Conservation (phyloP, 2,113 vertebrate genomes). For the Pionites leucogaster region DNA sequence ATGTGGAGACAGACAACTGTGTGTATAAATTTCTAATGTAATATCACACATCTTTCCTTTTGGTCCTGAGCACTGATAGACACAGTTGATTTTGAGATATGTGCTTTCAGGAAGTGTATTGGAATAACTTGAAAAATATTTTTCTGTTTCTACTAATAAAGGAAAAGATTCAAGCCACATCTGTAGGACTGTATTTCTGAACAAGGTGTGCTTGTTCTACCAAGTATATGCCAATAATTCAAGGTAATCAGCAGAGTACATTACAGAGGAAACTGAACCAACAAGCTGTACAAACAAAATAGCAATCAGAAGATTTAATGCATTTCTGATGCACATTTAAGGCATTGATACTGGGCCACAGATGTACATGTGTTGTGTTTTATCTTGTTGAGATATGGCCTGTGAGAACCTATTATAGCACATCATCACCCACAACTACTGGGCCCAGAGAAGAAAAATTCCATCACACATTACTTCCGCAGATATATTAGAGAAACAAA, state of each 20-base stretch:
- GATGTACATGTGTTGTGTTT: conserved; percentile 98
- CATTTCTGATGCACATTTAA: conserved; percentile 99
- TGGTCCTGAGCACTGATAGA: not conserved
- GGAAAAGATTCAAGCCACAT: conserved; percentile 59
- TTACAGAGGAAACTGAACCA: conserved; percentile 86
- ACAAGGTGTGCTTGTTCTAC: conserved; percentile 79
- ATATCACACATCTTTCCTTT: not conserved
- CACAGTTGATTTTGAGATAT: not conserved
- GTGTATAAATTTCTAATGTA: not conserved
- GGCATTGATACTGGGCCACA: conserved; percentile 93
- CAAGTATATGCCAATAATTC: conserved; percentile 83
- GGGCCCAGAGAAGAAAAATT: conserved; percentile 85
- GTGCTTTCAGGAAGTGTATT: not conserved
- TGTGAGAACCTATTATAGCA: conserved; percentile 95
- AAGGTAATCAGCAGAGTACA: conserved; percentile 85
- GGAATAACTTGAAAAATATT: conserved; percentile 16
- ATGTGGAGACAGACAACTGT: not conserved
- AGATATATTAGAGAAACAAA: conserved; percentile 99
- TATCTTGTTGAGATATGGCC: conserved; percentile 96
- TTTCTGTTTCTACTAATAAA: conserved; percentile 53
- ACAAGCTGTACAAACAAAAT: conserved; percentile 91
- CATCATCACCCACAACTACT: conserved; percentile 83
- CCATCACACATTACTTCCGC: conserved; percentile 91
- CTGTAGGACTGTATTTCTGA: conserved; percentile 73
- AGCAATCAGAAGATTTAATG: conserved; percentile 96